Base-by-base conservation (phyloP, 2,797 vertebrate species). In the Bovichtus diacanthus region DNA sequence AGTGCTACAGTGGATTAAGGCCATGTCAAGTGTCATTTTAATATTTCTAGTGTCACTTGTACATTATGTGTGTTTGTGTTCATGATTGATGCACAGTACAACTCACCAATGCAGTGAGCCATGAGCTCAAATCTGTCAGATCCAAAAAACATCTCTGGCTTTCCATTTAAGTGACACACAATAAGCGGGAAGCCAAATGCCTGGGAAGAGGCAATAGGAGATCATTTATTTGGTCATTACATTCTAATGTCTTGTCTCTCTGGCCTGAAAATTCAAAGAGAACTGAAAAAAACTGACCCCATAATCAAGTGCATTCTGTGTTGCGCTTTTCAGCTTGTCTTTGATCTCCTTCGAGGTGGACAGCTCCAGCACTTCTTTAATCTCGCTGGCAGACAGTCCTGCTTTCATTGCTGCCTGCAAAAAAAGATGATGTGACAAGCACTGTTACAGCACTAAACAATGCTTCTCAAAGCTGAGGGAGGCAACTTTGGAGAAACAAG, bases 41-140 rank as follows among this genome's bases (percentile, higher is more conserved):
- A 49, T 36, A 5, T 54, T 29, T 29, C 10, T 29, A 21, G 11
- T 31, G 2, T 50, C 8, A 44, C 16, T 43, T 56, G 23, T 15
- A 12, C 11, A 58, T 62, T 10, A 9, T 7, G 2, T 25, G 36
- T 41, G 13, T 61, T 44, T 5, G 44, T 36, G 25, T 41, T 53
- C 2, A 9, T 77, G 9, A 51, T 63, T 55, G 5, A 53, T 64
- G 19, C 18, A 27, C 3, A 21, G 13, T 21, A 2, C 0, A 43
- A n/a, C 96, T 97, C 87, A 99, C 98, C 98, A 36, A 99, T 95
- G 64, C 95, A 50, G 12, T 93, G 73, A 4, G 96, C 96, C 82
- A 99, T 94, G 70, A 99, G 78, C 87, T 98, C 98, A 88, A 98
- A 95, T 70, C 97, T 94, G 92, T 99, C 98, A 0, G 95, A 97